phyloP scores from a whole-genome alignment of 2,113 vertebrate genomes.

The Embiotoca jacksoni region DNA sequence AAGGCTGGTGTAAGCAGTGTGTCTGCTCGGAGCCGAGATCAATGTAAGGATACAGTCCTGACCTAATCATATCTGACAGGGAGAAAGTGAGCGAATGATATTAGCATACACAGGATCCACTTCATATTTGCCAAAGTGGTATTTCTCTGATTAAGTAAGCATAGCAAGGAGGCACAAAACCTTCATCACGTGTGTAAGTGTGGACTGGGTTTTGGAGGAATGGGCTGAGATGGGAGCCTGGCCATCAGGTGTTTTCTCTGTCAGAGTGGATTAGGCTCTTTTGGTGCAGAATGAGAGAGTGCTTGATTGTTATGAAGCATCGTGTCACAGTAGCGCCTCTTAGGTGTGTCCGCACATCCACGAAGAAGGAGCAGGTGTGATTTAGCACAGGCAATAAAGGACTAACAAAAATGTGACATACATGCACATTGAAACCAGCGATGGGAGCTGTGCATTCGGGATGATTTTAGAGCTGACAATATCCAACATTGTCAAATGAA shows the following conservation, averaged over 20 bases:
- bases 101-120: conserved; percentile 68
- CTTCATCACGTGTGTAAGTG: conserved; percentile 15
- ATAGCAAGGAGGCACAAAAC: conserved; percentile 46
- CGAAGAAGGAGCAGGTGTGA: conserved; percentile 94
- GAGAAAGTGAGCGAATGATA: conserved; percentile 61
- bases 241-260: conserved; percentile 94
- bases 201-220: conserved; percentile 27
- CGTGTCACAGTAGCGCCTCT: conserved; percentile 90
- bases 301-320: conserved; percentile 96
- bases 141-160: conserved; percentile 70
- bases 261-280: conserved; percentile 72
- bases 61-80: conserved; percentile 79
- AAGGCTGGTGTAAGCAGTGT: conserved; percentile 24
- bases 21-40: conserved; percentile 61
- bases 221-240: conserved; percentile 33
- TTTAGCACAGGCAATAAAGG: conserved; percentile 93
- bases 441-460: conserved; percentile 43
- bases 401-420: conserved; percentile 74
- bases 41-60: conserved; percentile 61
- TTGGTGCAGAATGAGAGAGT: conserved; percentile 89
- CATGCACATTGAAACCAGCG: conserved; percentile 60
- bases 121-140: conserved; percentile 69
- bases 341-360: conserved; percentile 93
- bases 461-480: conserved; percentile 54
- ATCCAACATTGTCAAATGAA: conserved; percentile 48